Percentiles rank a stretch among this genome's conserved stretches.
Evolutionary conservation across 2,888 invertebrate genomes (phyloP).

Genomic region (Meloe dianella): DNA sequence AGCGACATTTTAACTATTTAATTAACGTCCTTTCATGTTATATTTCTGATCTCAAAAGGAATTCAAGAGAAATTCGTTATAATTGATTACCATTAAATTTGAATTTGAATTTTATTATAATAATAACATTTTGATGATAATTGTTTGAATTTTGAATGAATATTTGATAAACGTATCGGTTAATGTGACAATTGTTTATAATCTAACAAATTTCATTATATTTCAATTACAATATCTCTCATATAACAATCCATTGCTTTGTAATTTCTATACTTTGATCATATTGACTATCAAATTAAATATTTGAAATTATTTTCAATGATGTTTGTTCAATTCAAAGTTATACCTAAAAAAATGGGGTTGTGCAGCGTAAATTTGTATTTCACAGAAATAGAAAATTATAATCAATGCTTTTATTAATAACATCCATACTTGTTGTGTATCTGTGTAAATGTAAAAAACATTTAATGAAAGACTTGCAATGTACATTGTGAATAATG

Average conservation of each 20-base stretch:
- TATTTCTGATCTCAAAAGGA: neutral
- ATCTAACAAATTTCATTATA: neutral
- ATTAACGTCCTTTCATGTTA: neutral
- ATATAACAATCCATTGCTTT: no score
- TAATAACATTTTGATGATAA: neutral
- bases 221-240: neutral
- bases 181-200: neutral
- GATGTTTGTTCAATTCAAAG: no score
- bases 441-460: neutral
- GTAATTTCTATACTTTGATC: neutral
- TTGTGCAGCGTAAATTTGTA: neutral
- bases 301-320: no score
- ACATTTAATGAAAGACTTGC: neutral
- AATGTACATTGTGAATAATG: neutral
- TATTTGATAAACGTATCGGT: neutral
- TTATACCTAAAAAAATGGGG: no score
- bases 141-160: neutral
- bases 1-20: neutral
- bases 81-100: neutral
- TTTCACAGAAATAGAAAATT: neutral
- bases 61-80: neutral
- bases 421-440: neutral
- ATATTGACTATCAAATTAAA: neutral
- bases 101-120: no score
- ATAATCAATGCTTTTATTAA: neutral